Evolutionary conservation across 1,140 invertebrate species (phyloP), one percentile per base, ranked within the genome.

Genomic region (Anoplolepis gracilipes): DNA sequence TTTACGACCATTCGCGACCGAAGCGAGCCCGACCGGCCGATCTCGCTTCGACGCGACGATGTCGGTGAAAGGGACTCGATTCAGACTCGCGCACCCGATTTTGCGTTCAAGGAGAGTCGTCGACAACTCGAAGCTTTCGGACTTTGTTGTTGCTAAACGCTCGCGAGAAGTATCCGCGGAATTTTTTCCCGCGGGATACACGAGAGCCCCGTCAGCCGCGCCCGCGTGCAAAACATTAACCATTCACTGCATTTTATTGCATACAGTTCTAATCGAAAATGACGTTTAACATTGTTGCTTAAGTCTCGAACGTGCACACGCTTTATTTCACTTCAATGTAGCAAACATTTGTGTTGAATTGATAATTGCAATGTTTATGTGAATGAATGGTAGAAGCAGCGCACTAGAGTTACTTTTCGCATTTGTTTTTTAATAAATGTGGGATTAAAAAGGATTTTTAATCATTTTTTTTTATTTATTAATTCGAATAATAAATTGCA

Each of bases 91-190:
- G 73, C 46, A 78, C 65, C 76, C 84, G 86, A 90, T 92, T 93
- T 93, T 93, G 92, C 92, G 93, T 94, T 93, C 93, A 94, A 94
- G 93, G 93, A 93, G 92, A 94, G 84, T 89, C 79, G 85, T 62
- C 11, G 59, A 42, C 73, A 87, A 67, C 36, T 30, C 84, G 72
- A 91, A 93, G 90, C 92, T 93, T 92, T 91, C 88, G 85, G 85
- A 90, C 87, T 92, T 88, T 85, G 76, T 76, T 84, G 78, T 76
- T 84, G 39, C 30, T 28, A 57, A 28, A 64, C 16, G n/a, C 25
- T 49, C 64, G 55, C 16, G 33, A 11, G 28, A 42, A 73, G 33
- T 49, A 42, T 82, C 36, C 78, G 42, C 61, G 72, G 81, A 84
- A 84, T 84, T 84, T 46, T 1, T 73, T 73, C 78, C 67, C 53